These are phyloP conservation scores for Cetonia aurata DNA, from an alignment of 2,888 invertebrate genomes.

Conservation along the genomic window DNA sequence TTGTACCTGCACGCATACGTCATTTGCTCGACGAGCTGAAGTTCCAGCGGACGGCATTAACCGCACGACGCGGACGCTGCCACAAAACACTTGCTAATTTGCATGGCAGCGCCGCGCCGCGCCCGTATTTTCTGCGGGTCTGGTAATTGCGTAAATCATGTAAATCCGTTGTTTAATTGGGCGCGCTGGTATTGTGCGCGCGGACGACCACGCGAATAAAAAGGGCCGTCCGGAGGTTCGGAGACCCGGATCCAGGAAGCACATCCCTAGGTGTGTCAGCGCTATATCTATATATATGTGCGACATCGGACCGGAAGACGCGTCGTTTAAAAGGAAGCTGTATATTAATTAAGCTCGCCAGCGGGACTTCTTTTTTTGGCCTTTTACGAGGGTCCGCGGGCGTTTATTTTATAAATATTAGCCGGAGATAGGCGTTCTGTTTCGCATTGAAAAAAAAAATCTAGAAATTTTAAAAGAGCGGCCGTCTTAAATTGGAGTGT, in stretches of 20 bases:
- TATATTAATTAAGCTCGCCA: conserved; percentile 54
- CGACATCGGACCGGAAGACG: conserved; percentile 51
- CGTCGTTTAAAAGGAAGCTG: conserved; percentile 54
- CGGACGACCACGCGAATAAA: conserved; percentile 53
- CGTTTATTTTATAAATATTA: conserved; percentile 23
- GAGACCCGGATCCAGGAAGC: neutral
- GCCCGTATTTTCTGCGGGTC: conserved; percentile 61
- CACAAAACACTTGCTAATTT: conserved; percentile 59
- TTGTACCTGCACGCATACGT: no score
- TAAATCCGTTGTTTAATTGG: conserved; percentile 64
- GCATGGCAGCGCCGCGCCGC: conserved; percentile 57
- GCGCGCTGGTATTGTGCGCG: conserved; percentile 56
- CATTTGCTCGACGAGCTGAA: no score
- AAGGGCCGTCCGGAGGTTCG: conserved; percentile 53
- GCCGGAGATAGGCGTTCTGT: neutral
- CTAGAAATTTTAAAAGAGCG: no score
- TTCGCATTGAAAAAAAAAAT: no score
- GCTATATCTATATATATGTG: conserved; percentile 21
- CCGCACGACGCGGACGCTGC: conserved; percentile 9
- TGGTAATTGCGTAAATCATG: conserved; percentile 65
- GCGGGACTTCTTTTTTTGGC: conserved; percentile 3
- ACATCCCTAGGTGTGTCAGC: neutral
- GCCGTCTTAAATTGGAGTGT: no score
- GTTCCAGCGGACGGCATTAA: no score
- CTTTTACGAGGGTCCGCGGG: neutral